phyloP scores from a whole-genome alignment of 2,113 vertebrate genomes.

The Chrysemys picta region DNA sequence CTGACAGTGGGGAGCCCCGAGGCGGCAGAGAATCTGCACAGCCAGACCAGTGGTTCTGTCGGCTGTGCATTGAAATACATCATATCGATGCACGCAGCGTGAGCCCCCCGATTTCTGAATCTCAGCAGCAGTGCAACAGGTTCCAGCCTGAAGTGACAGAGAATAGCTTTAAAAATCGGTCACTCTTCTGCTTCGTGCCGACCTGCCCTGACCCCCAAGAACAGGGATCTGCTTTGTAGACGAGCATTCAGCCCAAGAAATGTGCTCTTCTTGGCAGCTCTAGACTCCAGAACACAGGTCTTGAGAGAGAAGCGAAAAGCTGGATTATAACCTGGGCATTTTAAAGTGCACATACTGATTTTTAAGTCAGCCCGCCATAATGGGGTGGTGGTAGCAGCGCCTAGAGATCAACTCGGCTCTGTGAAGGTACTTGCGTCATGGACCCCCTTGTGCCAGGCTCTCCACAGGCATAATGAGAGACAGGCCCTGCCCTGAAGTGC shows the following conservation, averaged over 20 bases:
- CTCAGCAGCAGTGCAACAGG: neutral
- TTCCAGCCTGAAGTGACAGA: neutral
- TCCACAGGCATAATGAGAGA: neutral
- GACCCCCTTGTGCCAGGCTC: rapidly evolving
- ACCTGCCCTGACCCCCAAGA: neutral
- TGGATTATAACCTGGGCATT: neutral
- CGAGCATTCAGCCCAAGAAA: neutral
- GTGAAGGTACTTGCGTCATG: rapidly evolving
- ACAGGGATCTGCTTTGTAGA: neutral
- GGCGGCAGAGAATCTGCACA: neutral
- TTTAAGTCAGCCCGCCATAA: no score
- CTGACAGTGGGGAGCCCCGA: neutral
- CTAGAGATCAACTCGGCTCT: rapidly evolving
- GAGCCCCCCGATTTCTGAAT: neutral
- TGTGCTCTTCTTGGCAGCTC: neutral
- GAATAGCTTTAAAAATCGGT: neutral
- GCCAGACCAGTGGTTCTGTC: neutral
- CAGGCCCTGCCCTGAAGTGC: neutral
- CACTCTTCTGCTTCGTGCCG: neutral
- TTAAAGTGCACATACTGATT: neutral
- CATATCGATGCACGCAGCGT: rapidly evolving
- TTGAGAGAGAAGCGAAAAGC: neutral
- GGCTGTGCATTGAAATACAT: neutral
- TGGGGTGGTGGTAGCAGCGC: no score
- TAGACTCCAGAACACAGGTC: neutral